Base-by-base conservation (phyloP, 2,113 vertebrate genomes). In the Ammodytes marinus region DNA sequence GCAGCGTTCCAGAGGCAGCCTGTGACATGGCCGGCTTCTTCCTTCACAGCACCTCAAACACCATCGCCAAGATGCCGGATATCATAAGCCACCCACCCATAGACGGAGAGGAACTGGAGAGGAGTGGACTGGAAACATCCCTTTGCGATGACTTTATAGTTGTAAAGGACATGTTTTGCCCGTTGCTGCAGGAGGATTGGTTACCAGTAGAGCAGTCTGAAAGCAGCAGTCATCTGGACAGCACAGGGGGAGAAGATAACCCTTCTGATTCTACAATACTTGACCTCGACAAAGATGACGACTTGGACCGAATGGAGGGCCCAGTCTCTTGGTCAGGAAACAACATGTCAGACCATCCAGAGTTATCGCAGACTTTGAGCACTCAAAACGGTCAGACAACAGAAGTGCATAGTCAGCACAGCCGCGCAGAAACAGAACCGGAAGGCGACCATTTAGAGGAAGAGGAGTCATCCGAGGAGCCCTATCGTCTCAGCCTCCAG, bases 401-500 rank as follows among this genome's bases (percentile, higher is more conserved):
- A 85, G 77, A 81, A 39, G 43, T 50, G n/a, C 59, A 55, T 2
- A 27, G 66, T 79, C 71, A 87, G 27, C 52, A 35, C 2, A 9
- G 57, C 11, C 39, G 67, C 35, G 35, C 46, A 58, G 75, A 88
- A 67, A 15, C 19, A 4, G 63, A 87, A 69, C 42, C 59, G 15
- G 45, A 35, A 27, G 46, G 72, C 14, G 49, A 11, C 43, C 65
- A 55, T n/a, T 53, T 14, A 49, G 57, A 76, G 8, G 42, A 84
- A 13, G 55, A 10, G 10, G 79, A 76, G 6, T 42, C 58, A 10
- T 67, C 35, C 47, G 88, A 69, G 75, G 77, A 85, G 40, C 91
- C 91, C 40, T 86, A 89, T 86, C 91, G 77, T 4, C 71, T 90
- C 37, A 95, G 93, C 73, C 93, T 96, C 40, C 95, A 96, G 83